Evolutionary conservation across 2,888 invertebrate species (phyloP), one percentile per base, ranked within the genome.

Genomic region (Aspidiotus rigidus): DNA sequence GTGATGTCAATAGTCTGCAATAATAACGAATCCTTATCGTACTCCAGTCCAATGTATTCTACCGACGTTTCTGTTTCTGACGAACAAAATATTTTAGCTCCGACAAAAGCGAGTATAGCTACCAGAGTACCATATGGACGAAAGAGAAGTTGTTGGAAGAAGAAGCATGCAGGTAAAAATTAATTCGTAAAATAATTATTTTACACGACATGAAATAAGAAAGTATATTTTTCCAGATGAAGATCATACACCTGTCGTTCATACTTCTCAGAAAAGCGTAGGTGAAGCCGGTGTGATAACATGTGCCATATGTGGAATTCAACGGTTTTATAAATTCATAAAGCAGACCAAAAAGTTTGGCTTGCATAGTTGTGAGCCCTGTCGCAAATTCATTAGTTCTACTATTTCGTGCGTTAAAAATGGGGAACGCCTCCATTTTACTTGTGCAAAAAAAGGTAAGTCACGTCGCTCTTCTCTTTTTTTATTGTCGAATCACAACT

Each of bases 381-480:
- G 93, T 78, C 83, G 89, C 62, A 90, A 90, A 78, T 93, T 93
- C 78, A 89, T 92, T 75, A 86, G 89, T 39, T 88, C 89, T 77
- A 86, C 89, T 82, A 83, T 88, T 39, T 13, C 42, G 17, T 44
- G 60, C 49, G 67, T 67, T 10, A 57, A 59, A 53, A 59, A 67
- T 53, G 59, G 67, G 49, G 67, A 57, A 44, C 67, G 60, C 16
- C 17, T 67, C 13, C 11, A 49, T 10, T 53, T 67, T 15, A 67
- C 28, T 11, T 67, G 67, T 49, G 28, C 60, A 11, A 67, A 60
- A 15, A 67, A 67, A 67, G 67, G 67, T 67, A 59, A 56, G 39
- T 15, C 16, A 11, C 3, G 8, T 15, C 1, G 13, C 7, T 17
- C 56, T 16, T n/a, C 16, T 9, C 28, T 28, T 28, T 28, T 28